Evolutionary conservation across 2,113 vertebrate genomes (phyloP), one percentile per base, ranked within the genome.

Genomic region (Brachypteracias leptosomus): DNA sequence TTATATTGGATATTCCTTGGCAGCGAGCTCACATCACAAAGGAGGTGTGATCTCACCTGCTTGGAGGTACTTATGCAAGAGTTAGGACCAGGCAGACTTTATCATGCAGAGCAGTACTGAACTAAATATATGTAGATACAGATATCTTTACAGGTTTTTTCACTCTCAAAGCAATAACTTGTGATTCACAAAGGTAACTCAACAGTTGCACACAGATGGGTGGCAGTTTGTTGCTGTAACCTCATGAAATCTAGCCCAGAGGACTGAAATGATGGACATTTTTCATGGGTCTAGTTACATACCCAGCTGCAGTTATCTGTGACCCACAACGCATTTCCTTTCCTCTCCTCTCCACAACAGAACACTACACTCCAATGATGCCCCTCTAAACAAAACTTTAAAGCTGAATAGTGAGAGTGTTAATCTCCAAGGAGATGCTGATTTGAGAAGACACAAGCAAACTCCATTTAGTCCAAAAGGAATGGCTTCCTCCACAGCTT

Each of bases 1-100:
- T 97, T 80, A 93, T 95, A 91, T 36, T 90, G 96, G 95, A 95
- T 97, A 93, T 95, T 86, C 86, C 95, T 96, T 95, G 97, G 97
- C 97, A 97, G 95, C 57, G 95, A 97, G 93, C 91, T 97, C 95
- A 46, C 40, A 83, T 91, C 92, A 91, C 70, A 59, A 88, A 90
- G 59, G 74, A 93, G 72, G 92, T 52, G 65, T 10, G 65, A 92
- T 86, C 95, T 91, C 92, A 88, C 92, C 91, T 88, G 81, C 85
- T 71, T 58, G 29, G 78, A 63, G 71, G 44, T 35, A 90, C 29
- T 93, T 62, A 31, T 13, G 70, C 49, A 71, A 49, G 71, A 85
- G 74, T 83, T 28, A 86, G 92, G 85, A 71, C 31, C 13, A 85
- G 93, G 75, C 78, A 92, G 31, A n/a, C 7, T 83, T 51, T 33